A percentile compares a stretch with the other conserved stretches of the same genome.
phyloP scores from a whole-genome alignment of 2,888 invertebrate species.

The Acleris cristana region DNA sequence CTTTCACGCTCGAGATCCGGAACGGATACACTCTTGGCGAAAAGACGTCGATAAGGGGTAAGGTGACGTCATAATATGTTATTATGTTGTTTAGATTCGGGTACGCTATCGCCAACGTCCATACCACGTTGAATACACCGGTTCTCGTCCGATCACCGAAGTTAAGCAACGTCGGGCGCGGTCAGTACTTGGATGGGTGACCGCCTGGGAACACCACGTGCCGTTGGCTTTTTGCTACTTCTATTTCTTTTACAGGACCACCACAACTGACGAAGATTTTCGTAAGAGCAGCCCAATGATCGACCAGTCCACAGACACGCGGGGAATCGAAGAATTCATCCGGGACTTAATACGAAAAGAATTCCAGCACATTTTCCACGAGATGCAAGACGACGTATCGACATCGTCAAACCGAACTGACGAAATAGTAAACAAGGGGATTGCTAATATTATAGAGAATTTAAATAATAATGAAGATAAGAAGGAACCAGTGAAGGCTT shows the following conservation, averaged over 20 bases:
- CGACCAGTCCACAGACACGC: conserved; percentile 74
- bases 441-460: conserved; percentile 66
- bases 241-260: conserved; percentile 40
- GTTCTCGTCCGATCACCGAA: conserved; percentile 51
- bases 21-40: conserved; percentile 48
- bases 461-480: conserved; percentile 52
- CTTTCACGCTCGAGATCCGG: conserved; percentile 52
- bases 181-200: conserved; percentile 53
- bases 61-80: conserved; percentile 16
- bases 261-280: conserved; percentile 41
- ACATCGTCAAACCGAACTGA: conserved; percentile 51
- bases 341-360: conserved; percentile 72
- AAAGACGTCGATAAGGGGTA: conserved; percentile 59
- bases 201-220: conserved; percentile 63
- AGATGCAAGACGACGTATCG: conserved; percentile 61
- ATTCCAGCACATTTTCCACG: conserved; percentile 65
- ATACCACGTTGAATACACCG: conserved; percentile 62
- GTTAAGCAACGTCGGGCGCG: conserved; percentile 50
- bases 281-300: conserved; percentile 51
- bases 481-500: conserved; percentile 61
- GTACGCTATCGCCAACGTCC: conserved; percentile 43
- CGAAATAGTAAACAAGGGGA: conserved; percentile 65
- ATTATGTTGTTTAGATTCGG: no score
- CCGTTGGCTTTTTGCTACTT: conserved; percentile 51
- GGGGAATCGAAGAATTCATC: conserved; percentile 73